phyloP scores from a whole-genome alignment of 2,888 invertebrate species.

The Tigriopus californicus region DNA sequence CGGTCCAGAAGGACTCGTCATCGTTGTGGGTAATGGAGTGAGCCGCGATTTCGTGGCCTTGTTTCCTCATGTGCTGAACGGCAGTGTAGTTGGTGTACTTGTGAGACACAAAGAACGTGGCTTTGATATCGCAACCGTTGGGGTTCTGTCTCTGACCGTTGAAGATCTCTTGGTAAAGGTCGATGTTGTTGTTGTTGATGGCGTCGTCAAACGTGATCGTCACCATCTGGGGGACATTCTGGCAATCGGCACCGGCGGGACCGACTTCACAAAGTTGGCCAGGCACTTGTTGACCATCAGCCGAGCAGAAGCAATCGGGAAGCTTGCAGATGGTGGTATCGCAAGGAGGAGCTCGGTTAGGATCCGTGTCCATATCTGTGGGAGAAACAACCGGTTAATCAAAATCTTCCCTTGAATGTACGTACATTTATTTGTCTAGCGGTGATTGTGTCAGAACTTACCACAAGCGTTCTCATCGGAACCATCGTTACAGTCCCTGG shows the following conservation, averaged over 20 bases:
- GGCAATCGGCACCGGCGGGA: conserved; percentile 16
- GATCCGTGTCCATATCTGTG: conserved; percentile 75
- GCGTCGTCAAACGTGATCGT: conserved; percentile 86
- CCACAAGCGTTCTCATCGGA: conserved; percentile 80
- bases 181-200: conserved; percentile 86
- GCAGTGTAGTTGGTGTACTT: conserved; percentile 84
- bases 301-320: conserved; percentile 85
- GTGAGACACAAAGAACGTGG: conserved; percentile 78
- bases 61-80: conserved; percentile 72
- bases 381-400: not conserved
- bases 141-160: conserved; percentile 73
- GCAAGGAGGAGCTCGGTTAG: conserved; percentile 75
- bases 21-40: conserved; percentile 85
- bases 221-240: conserved; percentile 71
- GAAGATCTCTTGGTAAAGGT: conserved; percentile 78
- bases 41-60: conserved; percentile 81
- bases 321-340: conserved; percentile 64
- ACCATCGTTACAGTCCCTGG: conserved; percentile 65
- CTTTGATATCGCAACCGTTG: conserved; percentile 79
- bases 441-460: conserved; percentile 31
- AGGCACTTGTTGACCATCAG: conserved; percentile 48
- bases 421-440: not conserved
- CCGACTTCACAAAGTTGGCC: conserved; percentile 18
- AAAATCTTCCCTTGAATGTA: not conserved
- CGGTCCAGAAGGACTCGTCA: conserved; percentile 80